Base-by-base conservation (phyloP, 2,113 vertebrate genomes). In the Ammospiza nelsoni region DNA sequence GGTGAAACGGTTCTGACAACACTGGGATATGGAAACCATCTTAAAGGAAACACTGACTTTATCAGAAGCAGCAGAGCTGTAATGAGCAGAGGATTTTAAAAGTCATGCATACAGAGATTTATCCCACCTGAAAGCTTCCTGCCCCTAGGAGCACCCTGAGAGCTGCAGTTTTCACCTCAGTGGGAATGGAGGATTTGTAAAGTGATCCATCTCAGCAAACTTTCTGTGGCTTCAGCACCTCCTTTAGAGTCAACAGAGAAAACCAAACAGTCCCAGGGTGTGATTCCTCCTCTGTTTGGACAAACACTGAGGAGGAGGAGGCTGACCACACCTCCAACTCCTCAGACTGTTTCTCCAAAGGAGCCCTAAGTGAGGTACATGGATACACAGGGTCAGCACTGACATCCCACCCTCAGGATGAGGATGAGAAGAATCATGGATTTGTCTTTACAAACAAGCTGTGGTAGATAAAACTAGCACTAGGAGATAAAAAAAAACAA, bases 191-290 rank as follows among this genome's bases (percentile, higher is more conserved):
- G 33, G 41, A 37, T 78, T 41, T 84, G 41, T 72, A 48, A 92
- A 29, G 59, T 5, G 6, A 95, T 49, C 73, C 37, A 89, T 31
- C 46, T 62, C 80, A 77, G 46, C 65, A 66, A 77, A 84, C 46
- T 72, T 67, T 48, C 65, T 75, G 61, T 66, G 61, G 61, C 65
- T 90, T 76, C 49, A 28, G 43, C 67, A 62, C 58, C 73, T 75
- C 66, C 81, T 95, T 78, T 35, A 84, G 69, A 89, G 74, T 84
- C 89, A 96, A 91, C 91, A 92, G 39, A 75, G 58, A 57, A n/a
- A 89, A 73, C 2, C 9, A 62, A 88, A 94, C 80, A 69, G 15
- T 84, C 72, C 63, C 28, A 44, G 83, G 76, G 80, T 80, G 72
- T 92, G 83, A 88, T 80, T 77, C 37, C 29, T 51, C 65, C 29